These are phyloP conservation scores for Chamaea fasciata DNA, from an alignment of 2,113 vertebrate genomes.

Conservation along the genomic window DNA sequence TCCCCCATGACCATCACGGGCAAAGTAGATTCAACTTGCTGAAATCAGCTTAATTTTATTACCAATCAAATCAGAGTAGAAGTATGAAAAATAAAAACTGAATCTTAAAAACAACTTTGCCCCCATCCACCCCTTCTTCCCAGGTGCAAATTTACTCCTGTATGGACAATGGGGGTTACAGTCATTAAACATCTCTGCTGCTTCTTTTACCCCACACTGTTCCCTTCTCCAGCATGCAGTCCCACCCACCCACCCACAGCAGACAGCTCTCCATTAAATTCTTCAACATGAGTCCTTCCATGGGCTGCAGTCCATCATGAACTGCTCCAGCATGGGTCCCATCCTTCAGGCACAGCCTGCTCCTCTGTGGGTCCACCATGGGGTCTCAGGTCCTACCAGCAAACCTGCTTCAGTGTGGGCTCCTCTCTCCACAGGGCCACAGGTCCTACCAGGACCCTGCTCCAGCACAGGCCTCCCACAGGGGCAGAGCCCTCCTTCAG, in stretches of 20 bases:
- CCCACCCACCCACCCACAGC: neutral
- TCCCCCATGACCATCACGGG: neutral
- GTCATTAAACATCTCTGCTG: neutral
- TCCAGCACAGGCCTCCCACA: rapidly evolving
- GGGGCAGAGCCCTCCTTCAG: neutral
- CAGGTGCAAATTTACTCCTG: neutral
- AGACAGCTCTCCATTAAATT: neutral
- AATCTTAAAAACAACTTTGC: neutral
- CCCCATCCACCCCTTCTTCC: neutral
- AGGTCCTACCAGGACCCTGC: too few species aligned
- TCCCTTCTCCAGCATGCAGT: neutral
- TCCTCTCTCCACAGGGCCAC: neutral
- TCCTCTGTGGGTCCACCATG: too few species aligned
- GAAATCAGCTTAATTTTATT: neutral
- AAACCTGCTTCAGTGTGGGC: neutral
- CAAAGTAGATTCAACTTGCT: neutral
- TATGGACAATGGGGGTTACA: neutral
- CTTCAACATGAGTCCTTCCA: neutral
- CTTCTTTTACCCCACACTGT: neutral
- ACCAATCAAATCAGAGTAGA: neutral
- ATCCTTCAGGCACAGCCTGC: neutral
- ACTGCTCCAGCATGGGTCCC: neutral
- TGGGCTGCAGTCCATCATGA: neutral
- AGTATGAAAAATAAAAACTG: neutral
- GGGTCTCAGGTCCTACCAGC: neutral